Conservation (phyloP, 2,113 vertebrate species). For the Elephantulus edwardii region DNA sequence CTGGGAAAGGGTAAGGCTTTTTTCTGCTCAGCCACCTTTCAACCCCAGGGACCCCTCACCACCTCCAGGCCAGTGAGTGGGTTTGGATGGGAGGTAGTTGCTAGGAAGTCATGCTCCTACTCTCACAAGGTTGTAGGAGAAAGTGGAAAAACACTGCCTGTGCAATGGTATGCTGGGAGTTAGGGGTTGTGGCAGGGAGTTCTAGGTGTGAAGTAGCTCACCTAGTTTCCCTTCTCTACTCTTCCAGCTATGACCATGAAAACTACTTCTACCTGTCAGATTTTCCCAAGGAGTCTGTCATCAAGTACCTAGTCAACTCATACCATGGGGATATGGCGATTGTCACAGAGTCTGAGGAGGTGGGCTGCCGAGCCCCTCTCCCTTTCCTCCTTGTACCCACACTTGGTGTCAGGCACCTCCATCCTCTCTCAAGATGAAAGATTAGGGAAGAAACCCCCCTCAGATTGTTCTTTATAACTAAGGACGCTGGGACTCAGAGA, state of each 20-base stretch:
- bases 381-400: background rate
- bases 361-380: slow-evolving; percentile 32
- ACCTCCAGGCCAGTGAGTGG: background rate
- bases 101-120: background rate
- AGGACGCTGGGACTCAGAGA: background rate
- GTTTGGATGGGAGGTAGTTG: background rate
- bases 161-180: fast-evolving
- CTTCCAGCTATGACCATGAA: slow-evolving; percentile 63
- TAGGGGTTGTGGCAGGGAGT: background rate
- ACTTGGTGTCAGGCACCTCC: background rate
- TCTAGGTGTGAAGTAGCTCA: background rate
- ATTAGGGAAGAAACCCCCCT: background rate
- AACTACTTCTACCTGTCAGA: slow-evolving; percentile 72
- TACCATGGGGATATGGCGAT: slow-evolving; percentile 53
- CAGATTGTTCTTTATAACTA: background rate
- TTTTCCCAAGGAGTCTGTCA: slow-evolving; percentile 61
- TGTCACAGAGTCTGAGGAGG: slow-evolving; percentile 80
- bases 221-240: background rate
- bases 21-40: background rate
- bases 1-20: background rate
- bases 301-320: slow-evolving; percentile 77
- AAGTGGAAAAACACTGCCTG: background rate
- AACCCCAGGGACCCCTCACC: background rate
- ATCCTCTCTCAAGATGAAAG: background rate
- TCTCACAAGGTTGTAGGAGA: background rate